Conservation (phyloP, 2,797 vertebrate genomes). For the Tachyglossus aculeatus region DNA sequence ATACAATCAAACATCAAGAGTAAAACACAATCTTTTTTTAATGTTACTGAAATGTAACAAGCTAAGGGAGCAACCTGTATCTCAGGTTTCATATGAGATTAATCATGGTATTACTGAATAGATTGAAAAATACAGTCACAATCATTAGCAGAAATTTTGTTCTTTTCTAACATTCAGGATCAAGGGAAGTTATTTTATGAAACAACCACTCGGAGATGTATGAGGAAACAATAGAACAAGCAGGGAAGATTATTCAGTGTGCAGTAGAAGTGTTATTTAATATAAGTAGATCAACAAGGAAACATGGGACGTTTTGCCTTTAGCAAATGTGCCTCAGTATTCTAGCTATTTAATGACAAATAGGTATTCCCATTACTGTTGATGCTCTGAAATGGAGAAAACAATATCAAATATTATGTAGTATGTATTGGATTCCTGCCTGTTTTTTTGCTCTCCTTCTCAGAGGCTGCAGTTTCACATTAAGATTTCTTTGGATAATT, state of each 20-base stretch:
- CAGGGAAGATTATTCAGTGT: background rate
- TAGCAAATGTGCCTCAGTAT: background rate
- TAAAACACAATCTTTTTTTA: slow-evolving; percentile 60
- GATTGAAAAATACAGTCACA: slow-evolving; percentile 39
- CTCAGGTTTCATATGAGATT: slow-evolving; percentile 53
- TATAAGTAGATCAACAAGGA: background rate
- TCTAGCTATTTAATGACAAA: background rate
- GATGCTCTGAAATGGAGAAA: no score
- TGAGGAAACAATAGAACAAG: slow-evolving; percentile 13
- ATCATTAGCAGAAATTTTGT: slow-evolving; percentile 53
- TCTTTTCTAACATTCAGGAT: slow-evolving; percentile 16
- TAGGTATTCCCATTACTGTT: background rate
- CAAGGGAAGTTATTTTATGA: slow-evolving; percentile 25
- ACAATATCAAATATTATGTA: no score
- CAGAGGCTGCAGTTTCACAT: no score
- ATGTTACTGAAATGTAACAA: slow-evolving; percentile 51
- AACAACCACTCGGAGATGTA: background rate
- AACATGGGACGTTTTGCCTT: background rate
- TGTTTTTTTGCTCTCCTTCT: no score
- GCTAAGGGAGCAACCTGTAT: slow-evolving; percentile 24
- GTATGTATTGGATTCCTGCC: no score
- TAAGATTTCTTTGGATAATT: no score
- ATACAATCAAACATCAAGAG: slow-evolving; percentile 38
- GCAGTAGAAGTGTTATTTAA: slow-evolving; percentile 4
- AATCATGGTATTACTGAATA: slow-evolving; percentile 29